Conservation (phyloP, 2,797 vertebrate genomes). For the Caiman crocodilus region DNA sequence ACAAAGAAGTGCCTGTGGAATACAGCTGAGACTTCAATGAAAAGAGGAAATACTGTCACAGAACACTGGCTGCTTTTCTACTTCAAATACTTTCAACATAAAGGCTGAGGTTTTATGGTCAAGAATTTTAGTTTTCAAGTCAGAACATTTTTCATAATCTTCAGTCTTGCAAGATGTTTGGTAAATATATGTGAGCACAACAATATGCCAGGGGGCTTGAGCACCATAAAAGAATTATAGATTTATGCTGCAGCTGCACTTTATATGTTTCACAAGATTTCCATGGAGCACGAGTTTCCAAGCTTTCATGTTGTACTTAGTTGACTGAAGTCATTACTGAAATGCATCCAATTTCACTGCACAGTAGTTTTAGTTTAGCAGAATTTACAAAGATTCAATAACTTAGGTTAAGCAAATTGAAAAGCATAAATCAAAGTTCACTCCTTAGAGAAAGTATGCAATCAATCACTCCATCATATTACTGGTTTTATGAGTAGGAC, state of each 20-base stretch:
- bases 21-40: constrained; percentile 15
- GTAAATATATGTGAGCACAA: neutral
- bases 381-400: neutral
- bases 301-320: neutral
- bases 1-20: constrained; percentile 21
- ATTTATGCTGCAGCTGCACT: neutral
- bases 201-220: fast-evolving
- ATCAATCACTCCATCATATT: neutral
- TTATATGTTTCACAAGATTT: neutral
- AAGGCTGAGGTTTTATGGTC: neutral
- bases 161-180: neutral
- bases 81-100: neutral
- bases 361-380: neutral
- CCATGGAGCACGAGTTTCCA: neutral
- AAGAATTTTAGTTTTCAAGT: neutral
- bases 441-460: neutral
- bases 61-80: constrained; percentile 4
- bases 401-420: neutral
- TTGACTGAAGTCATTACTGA: fast-evolving
- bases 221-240: fast-evolving
- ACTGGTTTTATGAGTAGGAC: neutral
- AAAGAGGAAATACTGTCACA: neutral
- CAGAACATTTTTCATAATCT: neutral
- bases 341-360: neutral
- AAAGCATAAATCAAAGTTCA: neutral